Conservation (phyloP, 2,113 vertebrate species). For the Chaenocephalus aceratus region DNA sequence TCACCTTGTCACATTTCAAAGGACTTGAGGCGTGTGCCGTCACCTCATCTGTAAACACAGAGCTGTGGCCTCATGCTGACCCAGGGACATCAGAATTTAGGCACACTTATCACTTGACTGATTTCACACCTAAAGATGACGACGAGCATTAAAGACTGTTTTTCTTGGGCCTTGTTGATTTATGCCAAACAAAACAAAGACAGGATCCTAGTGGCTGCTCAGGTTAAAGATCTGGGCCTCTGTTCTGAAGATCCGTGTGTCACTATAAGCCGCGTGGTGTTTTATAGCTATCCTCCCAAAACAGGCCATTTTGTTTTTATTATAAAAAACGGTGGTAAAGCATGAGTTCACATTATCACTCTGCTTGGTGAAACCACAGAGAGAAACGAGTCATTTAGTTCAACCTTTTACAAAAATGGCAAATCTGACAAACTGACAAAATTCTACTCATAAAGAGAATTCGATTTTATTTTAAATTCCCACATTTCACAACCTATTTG, state of each 20-base stretch:
- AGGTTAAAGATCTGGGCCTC: slow-evolving; percentile 24
- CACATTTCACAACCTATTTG: neutral
- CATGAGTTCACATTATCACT: neutral
- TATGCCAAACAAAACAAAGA: slow-evolving; percentile 45
- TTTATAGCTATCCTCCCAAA: slow-evolving; percentile 27
- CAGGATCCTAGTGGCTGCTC: neutral
- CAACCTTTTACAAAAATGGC: neutral
- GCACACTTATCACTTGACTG: slow-evolving; percentile 80
- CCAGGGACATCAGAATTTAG: slow-evolving; percentile 68
- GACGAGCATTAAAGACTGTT: slow-evolving; percentile 53
- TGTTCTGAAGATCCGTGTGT: slow-evolving; percentile 27
- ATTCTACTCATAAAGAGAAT: neutral
- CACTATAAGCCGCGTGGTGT: slow-evolving; percentile 18
- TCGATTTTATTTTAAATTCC: neutral
- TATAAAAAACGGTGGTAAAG: slow-evolving; percentile 3
- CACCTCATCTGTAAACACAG: slow-evolving; percentile 76
- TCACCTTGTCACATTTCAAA: slow-evolving; percentile 72
- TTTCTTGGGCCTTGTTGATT: slow-evolving; percentile 41
- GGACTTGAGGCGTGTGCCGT: slow-evolving; percentile 62
- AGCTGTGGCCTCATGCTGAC: slow-evolving; percentile 61
- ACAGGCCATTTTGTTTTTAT: neutral
- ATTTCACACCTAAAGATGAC: slow-evolving; percentile 73
- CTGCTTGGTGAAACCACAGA: neutral
- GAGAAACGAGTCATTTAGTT: slow-evolving; percentile 6
- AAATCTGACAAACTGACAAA: slow-evolving; percentile 1